phyloP scores from a whole-genome alignment of 2,113 vertebrate species.

The Nyctibius bracteatus region DNA sequence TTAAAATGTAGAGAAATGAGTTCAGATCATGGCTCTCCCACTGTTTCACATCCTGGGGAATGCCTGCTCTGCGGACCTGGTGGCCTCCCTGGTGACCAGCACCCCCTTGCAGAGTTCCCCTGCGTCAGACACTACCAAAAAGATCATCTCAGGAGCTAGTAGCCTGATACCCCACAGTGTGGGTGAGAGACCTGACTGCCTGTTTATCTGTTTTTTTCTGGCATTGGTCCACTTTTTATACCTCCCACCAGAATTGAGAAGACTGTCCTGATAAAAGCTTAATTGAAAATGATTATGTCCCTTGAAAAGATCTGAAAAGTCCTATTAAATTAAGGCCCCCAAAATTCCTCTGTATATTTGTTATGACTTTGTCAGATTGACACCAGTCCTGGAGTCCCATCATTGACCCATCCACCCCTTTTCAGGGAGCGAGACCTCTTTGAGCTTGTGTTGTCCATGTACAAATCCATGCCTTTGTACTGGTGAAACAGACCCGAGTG shows the following conservation, averaged over 20 bases:
- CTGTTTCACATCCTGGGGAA: not conserved
- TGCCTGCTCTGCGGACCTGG: not conserved
- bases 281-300: fast-evolving
- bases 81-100: not conserved
- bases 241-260: fast-evolving
- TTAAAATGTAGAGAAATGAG: not conserved
- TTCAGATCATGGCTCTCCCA: not conserved
- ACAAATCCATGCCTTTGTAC: not conserved
- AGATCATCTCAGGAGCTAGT: not conserved
- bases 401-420: not conserved
- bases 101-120: not conserved
- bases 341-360: not conserved
- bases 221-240: fast-evolving
- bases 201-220: not conserved
- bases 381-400: not conserved
- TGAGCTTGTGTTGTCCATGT: not conserved
- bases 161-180: fast-evolving
- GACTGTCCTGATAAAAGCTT: not conserved
- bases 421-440: fast-evolving
- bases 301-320: not conserved
- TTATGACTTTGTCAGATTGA: not conserved
- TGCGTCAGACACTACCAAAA: not conserved
- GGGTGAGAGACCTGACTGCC: not conserved
- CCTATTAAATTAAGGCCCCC: not conserved
- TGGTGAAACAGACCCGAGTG: not conserved